Evolutionary conservation across 2,888 invertebrate genomes (phyloP).

Genomic region (Ormyrus pomaceus): DNA sequence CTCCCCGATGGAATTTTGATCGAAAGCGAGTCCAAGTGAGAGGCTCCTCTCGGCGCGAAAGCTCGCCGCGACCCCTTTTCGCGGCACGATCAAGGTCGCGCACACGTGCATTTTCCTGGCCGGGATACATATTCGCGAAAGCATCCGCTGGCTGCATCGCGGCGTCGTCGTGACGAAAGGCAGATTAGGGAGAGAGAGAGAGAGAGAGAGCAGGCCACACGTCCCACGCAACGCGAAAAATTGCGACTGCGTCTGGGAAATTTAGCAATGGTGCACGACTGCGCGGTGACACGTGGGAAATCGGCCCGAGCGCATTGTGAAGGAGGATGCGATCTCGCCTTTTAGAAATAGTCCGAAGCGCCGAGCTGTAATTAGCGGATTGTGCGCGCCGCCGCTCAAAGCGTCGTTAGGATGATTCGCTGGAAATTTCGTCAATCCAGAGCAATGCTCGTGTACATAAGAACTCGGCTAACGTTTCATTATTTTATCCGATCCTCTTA

Average conservation of each 20-base stretch:
- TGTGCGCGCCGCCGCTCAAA: not conserved
- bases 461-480: too few species aligned
- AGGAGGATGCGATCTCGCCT: too few species aligned
- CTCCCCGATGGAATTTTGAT: conserved; percentile 31
- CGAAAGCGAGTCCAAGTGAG: conserved; percentile 45
- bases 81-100: conserved; percentile 45
- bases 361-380: not conserved
- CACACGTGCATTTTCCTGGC: not conserved
- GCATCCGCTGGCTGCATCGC: not conserved
- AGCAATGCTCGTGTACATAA: too few species aligned
- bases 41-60: conserved; percentile 23
- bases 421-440: too few species aligned
- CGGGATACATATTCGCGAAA: too few species aligned
- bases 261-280: not conserved
- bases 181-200: conserved; percentile 6
- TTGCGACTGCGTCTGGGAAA: not conserved
- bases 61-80: conserved; percentile 20
- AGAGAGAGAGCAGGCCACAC: conserved; percentile 12
- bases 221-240: not conserved
- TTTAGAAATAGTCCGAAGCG: too few species aligned
- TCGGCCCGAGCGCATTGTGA: not conserved
- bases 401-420: not conserved
- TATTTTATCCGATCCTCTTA: too few species aligned
- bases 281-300: conserved; percentile 44
- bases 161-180: not conserved